Evolutionary conservation across 2,113 vertebrate species (phyloP), one percentile per base, ranked within the genome.

Genomic region (Dipodomys spectabilis): DNA sequence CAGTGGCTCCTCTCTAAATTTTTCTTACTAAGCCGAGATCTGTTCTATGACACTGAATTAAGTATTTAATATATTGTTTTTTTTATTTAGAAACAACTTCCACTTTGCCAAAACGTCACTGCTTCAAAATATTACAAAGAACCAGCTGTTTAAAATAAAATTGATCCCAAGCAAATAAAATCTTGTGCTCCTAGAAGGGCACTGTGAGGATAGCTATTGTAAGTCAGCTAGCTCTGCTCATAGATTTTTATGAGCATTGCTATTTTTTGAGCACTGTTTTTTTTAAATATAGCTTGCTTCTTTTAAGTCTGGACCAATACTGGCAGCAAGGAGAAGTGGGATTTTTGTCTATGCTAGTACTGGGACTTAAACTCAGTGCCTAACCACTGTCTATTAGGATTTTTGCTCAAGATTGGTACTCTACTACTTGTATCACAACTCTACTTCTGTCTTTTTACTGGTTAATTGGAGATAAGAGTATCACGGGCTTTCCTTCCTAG

Each of bases 81-180:
- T 57, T 2, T 20, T 82, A 20, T 64, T 90, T 78, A 35, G 20
- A 78, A 91, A 90, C 82, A 18, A 9, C 68, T 8, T 95, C 35
- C 35, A 78, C 20, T 78, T 49, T 90, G 13, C 44, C 69, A 88
- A 64, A 74, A 73, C 1, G 7, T 77, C 78, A 64, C 16, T 20
- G 15, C 27, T 90, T 91, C 89, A 85, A 82, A 92, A 92, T 74
- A 39, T 83, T 57, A 82, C 30, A 72, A 73, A 45, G 30, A 35
- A 8, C 64, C 32, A 44, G 9, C 45, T 60, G 3, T 57, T 92
- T 94, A 60, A 64, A 91, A 72, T 85, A 13, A 95, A 88, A 94
- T 78, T 82, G 32, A 88, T 79, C 90, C 45, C 11, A 95, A 82
- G 65, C 18, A 60, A 25, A 45, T 88, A 60, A 92, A 95, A 82